These are phyloP conservation scores for Syndactyla subalaris DNA, from an alignment of 2,797 vertebrate species.

Conservation along the genomic window DNA sequence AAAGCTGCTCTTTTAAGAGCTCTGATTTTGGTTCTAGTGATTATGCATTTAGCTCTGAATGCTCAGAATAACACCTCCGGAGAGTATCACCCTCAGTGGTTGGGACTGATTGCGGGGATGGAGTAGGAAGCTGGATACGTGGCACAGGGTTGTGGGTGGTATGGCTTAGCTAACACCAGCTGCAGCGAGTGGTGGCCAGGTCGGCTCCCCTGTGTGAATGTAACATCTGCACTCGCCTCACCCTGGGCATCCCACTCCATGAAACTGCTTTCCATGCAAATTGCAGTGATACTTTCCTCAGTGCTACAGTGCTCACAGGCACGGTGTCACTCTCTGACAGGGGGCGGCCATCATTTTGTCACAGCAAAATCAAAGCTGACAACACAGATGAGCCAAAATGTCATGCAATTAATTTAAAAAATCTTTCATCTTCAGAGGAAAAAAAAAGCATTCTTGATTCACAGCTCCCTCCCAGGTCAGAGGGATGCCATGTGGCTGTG, in stretches of 20 bases:
- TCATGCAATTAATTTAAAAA: constrained; percentile 27
- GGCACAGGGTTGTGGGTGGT: neutral
- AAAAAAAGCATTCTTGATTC: neutral
- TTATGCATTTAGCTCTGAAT: neutral
- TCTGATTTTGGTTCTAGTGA: neutral
- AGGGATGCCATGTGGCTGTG: neutral
- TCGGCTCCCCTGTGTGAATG: neutral
- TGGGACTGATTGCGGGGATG: accelerated
- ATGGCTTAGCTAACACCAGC: neutral
- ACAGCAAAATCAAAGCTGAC: constrained; percentile 51
- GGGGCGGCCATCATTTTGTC: constrained; percentile 13
- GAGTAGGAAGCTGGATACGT: neutral
- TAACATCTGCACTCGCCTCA: neutral
- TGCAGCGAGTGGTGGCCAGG: accelerated
- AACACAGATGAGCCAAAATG: constrained; percentile 13
- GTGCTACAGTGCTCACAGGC: neutral
- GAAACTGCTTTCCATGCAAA: neutral
- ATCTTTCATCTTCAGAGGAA: constrained; percentile 11
- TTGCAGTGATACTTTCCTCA: accelerated
- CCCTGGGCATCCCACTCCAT: accelerated
- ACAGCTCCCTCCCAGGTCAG: neutral
- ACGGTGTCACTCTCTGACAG: neutral
- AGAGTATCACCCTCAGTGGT: neutral
- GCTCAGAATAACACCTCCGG: neutral
- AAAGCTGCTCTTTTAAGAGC: neutral